phyloP scores from a whole-genome alignment of 2,797 vertebrate species.

The Artibeus jamaicensis region DNA sequence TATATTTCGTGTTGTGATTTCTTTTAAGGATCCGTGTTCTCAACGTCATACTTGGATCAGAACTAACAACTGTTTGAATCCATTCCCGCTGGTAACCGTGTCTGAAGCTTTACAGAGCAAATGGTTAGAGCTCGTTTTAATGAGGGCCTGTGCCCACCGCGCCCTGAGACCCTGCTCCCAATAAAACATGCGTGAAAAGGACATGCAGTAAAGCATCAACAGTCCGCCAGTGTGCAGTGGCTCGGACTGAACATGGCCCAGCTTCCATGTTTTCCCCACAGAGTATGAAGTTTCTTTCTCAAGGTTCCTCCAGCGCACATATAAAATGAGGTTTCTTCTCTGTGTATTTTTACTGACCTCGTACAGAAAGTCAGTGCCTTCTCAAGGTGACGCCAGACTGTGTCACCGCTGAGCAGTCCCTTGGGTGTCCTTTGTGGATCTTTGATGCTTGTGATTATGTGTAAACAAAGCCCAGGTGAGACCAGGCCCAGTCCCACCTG shows the following conservation, averaged over 20 bases:
- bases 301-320: neutral
- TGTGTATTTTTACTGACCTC: neutral
- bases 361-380: neutral
- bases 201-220: neutral
- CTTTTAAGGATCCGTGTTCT: neutral
- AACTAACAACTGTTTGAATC: neutral
- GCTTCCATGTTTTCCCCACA: neutral
- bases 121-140: constrained; percentile 1
- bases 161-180: neutral
- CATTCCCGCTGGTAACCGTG: neutral
- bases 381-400: neutral
- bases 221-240: neutral
- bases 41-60: neutral
- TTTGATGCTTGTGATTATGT: neutral
- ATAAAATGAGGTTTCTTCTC: neutral
- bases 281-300: neutral
- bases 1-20: neutral
- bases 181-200: neutral
- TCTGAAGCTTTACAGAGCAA: neutral
- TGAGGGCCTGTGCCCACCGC: neutral
- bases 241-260: neutral
- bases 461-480: neutral
- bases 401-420: neutral
- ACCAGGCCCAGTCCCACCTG: neutral
- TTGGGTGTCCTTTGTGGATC: too few species aligned